Evolutionary conservation across 1,140 invertebrate genomes (phyloP).

Genomic region (Drosophila eugracilis): DNA sequence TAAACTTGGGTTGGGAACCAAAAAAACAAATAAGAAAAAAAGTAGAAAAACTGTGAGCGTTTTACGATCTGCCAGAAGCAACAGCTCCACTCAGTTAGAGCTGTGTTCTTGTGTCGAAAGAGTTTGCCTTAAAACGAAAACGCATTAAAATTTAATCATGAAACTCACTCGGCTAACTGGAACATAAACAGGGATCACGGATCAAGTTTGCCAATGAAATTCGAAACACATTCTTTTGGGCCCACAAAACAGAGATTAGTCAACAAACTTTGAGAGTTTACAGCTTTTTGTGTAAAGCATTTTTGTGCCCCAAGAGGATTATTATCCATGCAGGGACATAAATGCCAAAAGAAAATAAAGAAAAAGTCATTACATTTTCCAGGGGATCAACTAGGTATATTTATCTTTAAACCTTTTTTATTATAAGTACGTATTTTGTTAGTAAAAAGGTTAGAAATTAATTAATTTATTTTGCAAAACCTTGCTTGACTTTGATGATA

Average conservation of each 20-base stretch:
- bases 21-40: too few species aligned
- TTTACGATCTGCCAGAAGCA: conserved; percentile 77
- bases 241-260: conserved; percentile 42
- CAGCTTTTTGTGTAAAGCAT: conserved; percentile 11
- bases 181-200: conserved; percentile 55
- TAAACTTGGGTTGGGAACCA: conserved; percentile 55
- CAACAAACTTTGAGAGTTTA: conserved; percentile 37
- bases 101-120: conserved; percentile 24
- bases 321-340: neutral
- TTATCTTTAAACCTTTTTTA: neutral
- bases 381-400: neutral
- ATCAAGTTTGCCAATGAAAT: conserved; percentile 44
- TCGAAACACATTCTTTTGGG: conserved; percentile 32
- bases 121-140: conserved; percentile 65
- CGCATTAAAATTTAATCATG: conserved; percentile 65
- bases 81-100: conserved; percentile 22
- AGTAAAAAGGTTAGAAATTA: too few species aligned
- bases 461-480: too few species aligned
- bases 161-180: conserved; percentile 42
- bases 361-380: neutral
- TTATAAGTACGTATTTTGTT: too few species aligned
- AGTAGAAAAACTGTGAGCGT: conserved; percentile 44
- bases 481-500: conserved; percentile 2
- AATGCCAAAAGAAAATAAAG: neutral
- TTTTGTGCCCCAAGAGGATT: conserved; percentile 2